A percentile compares a stretch with the other conserved stretches of the same genome.
Evolutionary conservation across 2,888 invertebrate species (phyloP).

Genomic region (Sepioteuthis lessoniana): DNA sequence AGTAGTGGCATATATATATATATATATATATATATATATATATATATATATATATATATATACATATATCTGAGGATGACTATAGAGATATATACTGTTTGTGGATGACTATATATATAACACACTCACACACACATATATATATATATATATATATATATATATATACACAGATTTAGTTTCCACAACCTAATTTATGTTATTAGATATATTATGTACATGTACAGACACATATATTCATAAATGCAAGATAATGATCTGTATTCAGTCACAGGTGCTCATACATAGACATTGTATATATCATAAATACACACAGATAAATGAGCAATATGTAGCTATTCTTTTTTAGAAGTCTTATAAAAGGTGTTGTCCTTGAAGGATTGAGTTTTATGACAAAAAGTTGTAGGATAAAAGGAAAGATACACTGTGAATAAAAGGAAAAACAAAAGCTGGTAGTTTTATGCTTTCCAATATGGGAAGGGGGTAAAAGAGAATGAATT

Average conservation of each 20-base stretch:
- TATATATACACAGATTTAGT: too few relatives aligned
- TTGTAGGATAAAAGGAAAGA: neutral
- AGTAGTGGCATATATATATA: too few relatives aligned
- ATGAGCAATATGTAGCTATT: neutral
- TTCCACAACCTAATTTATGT: neutral
- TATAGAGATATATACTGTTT: too few relatives aligned
- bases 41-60: too few relatives aligned
- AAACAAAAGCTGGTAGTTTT: neutral
- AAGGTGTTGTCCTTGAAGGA: slow-evolving; percentile 15
- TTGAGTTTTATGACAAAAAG: slow-evolving; percentile 25
- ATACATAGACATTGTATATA: neutral
- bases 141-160: too few relatives aligned
- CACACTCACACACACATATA: too few relatives aligned
- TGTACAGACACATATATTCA: neutral
- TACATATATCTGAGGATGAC: too few relatives aligned
- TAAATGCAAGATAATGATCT: too few relatives aligned
- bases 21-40: too few relatives aligned
- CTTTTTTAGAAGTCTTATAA: neutral
- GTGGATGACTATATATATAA: too few relatives aligned
- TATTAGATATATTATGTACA: neutral
- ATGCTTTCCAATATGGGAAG: neutral
- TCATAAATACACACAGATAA: neutral
- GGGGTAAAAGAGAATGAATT: neutral
- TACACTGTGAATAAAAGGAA: neutral
- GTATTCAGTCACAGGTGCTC: neutral